phyloP scores from a whole-genome alignment of 1,140 invertebrate species.

The Temnothorax curvispinosus region DNA sequence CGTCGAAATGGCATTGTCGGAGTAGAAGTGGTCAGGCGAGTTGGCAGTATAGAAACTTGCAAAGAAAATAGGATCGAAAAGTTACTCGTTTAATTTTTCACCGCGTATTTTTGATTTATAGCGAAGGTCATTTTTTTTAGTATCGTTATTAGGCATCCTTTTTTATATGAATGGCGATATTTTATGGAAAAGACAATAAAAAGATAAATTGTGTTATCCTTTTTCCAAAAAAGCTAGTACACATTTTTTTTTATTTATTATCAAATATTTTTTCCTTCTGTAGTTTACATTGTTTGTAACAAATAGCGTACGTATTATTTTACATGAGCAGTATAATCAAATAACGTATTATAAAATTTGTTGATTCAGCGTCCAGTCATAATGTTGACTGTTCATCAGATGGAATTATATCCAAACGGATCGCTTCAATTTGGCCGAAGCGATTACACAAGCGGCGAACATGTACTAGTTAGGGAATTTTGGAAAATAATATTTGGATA shows the following conservation, averaged over 20 bases:
- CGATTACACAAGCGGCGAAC: conserved; percentile 39
- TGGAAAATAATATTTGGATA: conserved; percentile 55
- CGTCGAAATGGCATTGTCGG: neutral
- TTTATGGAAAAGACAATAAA: neutral
- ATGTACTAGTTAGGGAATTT: conserved; percentile 35
- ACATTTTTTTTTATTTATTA: neutral
- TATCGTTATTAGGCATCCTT: neutral
- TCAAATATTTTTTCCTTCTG: neutral
- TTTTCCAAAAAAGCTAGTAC: no score
- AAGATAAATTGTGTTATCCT: neutral
- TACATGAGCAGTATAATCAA: neutral
- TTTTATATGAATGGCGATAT: neutral
- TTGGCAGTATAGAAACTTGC: neutral
- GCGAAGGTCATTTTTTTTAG: neutral
- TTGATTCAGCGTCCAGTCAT: conserved; percentile 19
- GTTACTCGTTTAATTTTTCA: neutral
- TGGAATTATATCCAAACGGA: conserved; percentile 43
- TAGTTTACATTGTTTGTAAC: neutral
- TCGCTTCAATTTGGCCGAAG: conserved; percentile 48
- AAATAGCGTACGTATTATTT: conserved; percentile 10
- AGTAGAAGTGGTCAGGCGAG: conserved; percentile 16
- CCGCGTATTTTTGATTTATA: neutral
- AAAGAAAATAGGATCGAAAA: neutral
- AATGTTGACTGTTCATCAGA: conserved; percentile 46
- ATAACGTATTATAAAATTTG: conserved; percentile 38